Conservation (phyloP, 2,113 vertebrate species). For the Anoura caudifer region DNA sequence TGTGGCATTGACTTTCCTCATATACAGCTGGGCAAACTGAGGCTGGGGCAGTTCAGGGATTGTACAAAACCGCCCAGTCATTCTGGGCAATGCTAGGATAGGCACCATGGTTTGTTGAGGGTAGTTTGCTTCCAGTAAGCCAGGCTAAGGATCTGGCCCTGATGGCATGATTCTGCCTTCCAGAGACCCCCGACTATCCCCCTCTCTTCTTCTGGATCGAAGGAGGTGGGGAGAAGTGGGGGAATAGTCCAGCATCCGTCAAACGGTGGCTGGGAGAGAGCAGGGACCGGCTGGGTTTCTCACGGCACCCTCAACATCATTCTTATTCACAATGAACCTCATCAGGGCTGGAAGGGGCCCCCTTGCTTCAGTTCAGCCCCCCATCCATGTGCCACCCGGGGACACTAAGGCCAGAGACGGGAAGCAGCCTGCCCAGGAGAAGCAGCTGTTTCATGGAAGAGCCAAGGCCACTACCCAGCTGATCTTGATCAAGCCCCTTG, state of each 20-base stretch:
- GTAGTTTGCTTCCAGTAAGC: not conserved
- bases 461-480: too few relatives aligned
- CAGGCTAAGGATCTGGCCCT: not conserved
- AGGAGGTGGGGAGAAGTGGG: not conserved
- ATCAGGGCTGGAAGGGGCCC: not conserved
- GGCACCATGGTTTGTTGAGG: not conserved
- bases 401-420: fast-evolving
- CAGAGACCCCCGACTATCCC: not conserved
- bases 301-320: not conserved
- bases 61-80: not conserved
- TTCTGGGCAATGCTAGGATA: too few relatives aligned
- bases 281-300: fast-evolving
- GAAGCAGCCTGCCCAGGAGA: not conserved
- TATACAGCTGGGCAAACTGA: not conserved
- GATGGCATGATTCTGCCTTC: not conserved
- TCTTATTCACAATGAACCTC: not conserved
- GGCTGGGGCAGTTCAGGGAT: not conserved
- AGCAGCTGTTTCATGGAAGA: not conserved
- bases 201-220: not conserved
- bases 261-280: not conserved
- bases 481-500: not conserved
- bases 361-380: not conserved
- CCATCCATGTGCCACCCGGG: fast-evolving
- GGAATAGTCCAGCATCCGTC: not conserved
- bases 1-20: not conserved